A percentile compares a stretch with the other conserved stretches of the same genome.
Evolutionary conservation across 2,888 invertebrate species (phyloP).

Genomic region (Taenaris catops): DNA sequence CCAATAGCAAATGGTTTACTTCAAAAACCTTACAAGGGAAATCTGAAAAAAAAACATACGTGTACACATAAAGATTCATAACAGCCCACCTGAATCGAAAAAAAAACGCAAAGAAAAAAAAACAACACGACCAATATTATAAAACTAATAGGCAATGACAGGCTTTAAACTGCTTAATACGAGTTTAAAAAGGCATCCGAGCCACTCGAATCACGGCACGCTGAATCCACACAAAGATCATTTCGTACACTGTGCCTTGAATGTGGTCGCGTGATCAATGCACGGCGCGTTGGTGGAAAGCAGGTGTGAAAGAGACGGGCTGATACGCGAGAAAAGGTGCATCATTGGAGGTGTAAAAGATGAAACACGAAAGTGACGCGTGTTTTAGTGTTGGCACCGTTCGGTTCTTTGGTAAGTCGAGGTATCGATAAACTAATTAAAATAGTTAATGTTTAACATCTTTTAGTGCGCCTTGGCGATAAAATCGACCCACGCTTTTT

Average conservation of each 20-base stretch:
- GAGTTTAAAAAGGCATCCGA: constrained; percentile 26
- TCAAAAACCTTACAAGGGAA: too few relatives aligned
- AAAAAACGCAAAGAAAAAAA: constrained; percentile 26
- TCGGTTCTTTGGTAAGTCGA: background rate
- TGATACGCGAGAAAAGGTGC: constrained; percentile 45
- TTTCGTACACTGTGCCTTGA: constrained; percentile 11
- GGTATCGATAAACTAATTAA: too few relatives aligned
- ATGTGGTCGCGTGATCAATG: constrained; percentile 7
- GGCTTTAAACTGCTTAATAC: constrained; percentile 32
- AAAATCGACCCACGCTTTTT: too few relatives aligned
- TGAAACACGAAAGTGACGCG: constrained; percentile 74
- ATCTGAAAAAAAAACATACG: too few relatives aligned
- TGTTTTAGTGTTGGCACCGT: constrained; percentile 46
- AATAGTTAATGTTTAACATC: too few relatives aligned
- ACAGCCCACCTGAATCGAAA: constrained; percentile 18
- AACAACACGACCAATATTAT: constrained; percentile 31
- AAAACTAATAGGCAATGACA: constrained; percentile 37
- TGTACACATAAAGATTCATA: constrained; percentile 1
- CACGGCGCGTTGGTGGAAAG: constrained; percentile 28
- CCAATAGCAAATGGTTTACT: too few relatives aligned
- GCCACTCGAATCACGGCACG: constrained; percentile 14
- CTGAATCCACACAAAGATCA: constrained; percentile 14
- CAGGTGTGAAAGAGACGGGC: constrained; percentile 32
- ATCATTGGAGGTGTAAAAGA: constrained; percentile 74
- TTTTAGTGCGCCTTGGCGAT: too few relatives aligned